These are phyloP conservation scores for Heliconius eleuchia DNA, from an alignment of 1,140 invertebrate genomes.

Conservation along the genomic window DNA sequence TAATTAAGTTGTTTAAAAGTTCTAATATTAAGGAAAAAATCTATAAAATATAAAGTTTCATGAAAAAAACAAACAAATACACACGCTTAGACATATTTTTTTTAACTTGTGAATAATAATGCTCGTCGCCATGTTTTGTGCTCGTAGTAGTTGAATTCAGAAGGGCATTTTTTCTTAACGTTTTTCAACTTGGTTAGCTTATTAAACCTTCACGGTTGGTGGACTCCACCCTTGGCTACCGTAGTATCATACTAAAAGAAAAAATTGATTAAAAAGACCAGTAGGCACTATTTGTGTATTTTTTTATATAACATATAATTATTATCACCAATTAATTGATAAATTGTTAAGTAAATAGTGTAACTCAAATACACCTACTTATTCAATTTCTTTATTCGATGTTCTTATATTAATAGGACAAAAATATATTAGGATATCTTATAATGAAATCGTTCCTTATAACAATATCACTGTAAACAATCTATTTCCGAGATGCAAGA, in stretches of 20 bases:
- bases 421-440: no score
- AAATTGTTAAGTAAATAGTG: no score
- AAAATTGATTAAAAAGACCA: slow-evolving; percentile 20
- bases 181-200: slow-evolving; percentile 40
- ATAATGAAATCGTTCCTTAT: no score
- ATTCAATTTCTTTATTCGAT: no score
- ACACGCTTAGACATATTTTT: not conserved
- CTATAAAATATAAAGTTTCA: not conserved
- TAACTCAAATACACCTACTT: no score
- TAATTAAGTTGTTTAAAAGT: not conserved
- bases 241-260: slow-evolving; percentile 12
- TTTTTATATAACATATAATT: not conserved
- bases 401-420: no score
- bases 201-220: slow-evolving; percentile 42
- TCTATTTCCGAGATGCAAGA: not conserved
- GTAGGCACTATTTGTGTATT: not conserved
- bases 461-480: not conserved
- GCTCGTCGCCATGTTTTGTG: not conserved
- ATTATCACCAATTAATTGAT: no score
- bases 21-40: not conserved
- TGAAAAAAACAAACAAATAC: not conserved
- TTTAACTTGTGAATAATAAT: not conserved
- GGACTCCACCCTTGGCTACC: slow-evolving; percentile 39
- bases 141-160: slow-evolving; percentile 22
- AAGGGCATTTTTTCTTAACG: slow-evolving; percentile 43